phyloP scores from a whole-genome alignment of 1,140 invertebrate genomes.

The Tetraneura akinire region DNA sequence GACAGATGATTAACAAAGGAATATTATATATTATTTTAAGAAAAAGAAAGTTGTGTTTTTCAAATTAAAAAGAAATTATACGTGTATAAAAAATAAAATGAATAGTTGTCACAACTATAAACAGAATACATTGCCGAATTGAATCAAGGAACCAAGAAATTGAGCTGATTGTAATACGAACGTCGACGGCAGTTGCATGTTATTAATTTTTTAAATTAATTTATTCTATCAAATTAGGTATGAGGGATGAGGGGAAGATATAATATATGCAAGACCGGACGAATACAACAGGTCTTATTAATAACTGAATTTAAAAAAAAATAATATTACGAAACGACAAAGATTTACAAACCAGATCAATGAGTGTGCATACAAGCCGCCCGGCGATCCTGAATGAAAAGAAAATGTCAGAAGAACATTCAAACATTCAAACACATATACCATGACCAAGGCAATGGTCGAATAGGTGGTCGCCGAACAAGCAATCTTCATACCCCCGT shows the following conservation, averaged over 20 bases:
- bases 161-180: background rate
- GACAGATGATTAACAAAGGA: background rate
- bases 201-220: no score
- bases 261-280: background rate
- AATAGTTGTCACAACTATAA: background rate
- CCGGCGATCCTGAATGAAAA: conserved; percentile 66
- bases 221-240: background rate
- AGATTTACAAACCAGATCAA: conserved; percentile 62
- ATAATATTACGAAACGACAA: background rate
- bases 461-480: conserved; percentile 72
- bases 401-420: conserved; percentile 65
- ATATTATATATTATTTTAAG: no score
- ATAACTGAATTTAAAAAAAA: no score
- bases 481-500: conserved; percentile 69
- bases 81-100: no score
- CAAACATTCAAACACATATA: conserved; percentile 85
- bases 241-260: background rate
- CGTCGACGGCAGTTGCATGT: background rate
- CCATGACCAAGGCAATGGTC: conserved; percentile 81
- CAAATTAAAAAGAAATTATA: no score
- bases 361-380: conserved; percentile 72
- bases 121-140: background rate
- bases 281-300: background rate
- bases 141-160: background rate
- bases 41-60: no score